Evolutionary conservation across 2,113 vertebrate species (phyloP).

Genomic region (Megalops atlanticus): DNA sequence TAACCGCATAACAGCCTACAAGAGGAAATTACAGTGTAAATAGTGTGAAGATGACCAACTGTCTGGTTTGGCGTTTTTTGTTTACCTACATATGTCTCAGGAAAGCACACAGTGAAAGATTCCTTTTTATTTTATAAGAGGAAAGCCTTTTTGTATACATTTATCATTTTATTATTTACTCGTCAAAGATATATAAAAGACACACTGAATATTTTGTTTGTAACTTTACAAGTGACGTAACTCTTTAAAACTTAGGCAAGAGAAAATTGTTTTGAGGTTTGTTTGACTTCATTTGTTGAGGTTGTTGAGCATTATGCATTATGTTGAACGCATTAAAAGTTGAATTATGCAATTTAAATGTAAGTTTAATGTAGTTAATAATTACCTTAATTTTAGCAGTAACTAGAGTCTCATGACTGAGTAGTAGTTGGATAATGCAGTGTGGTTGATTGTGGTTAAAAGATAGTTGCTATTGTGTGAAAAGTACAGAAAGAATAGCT

Average conservation of each 20-base stretch:
- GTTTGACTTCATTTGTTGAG: constrained; percentile 17
- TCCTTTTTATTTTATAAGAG: background rate
- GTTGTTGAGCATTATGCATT: too few species aligned
- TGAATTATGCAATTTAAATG: constrained; percentile 19
- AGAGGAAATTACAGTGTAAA: constrained; percentile 21
- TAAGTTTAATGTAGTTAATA: constrained; percentile 13
- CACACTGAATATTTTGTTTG: too few species aligned
- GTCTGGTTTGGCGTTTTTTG: too few species aligned
- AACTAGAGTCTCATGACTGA: background rate
- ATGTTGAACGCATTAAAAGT: constrained; percentile 13
- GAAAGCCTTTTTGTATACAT: constrained; percentile 2
- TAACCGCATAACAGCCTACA: constrained; percentile 39
- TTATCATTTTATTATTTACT: too few species aligned
- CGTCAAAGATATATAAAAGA: too few species aligned
- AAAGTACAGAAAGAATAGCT: background rate
- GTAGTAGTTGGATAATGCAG: background rate
- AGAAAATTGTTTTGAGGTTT: constrained; percentile 8
- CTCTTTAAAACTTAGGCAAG: constrained; percentile 2
- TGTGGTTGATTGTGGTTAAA: constrained; percentile 7
- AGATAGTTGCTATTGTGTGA: background rate
- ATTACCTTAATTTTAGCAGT: background rate
- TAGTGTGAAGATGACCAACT: constrained; percentile 7
- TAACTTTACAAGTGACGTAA: too few species aligned
- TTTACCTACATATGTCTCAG: too few species aligned
- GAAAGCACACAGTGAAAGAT: too few species aligned